Evolutionary conservation across 2,888 invertebrate genomes (phyloP), one percentile per base, ranked within the genome.

Genomic region (Eilema sororculum): DNA sequence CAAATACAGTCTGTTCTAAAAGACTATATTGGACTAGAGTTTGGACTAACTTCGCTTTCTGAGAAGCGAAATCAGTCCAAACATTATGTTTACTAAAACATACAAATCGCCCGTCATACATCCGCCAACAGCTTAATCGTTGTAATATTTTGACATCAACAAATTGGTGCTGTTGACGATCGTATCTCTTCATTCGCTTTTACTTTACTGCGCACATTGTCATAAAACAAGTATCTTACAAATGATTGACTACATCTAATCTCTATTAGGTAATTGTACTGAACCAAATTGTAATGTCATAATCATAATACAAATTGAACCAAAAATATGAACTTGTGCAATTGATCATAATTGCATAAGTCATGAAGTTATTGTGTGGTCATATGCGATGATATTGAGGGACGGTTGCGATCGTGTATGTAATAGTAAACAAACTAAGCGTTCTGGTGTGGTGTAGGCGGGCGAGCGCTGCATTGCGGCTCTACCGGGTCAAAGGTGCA

Each of bases 381-480:
- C n/a, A 59, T 10, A 41, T 80, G 75, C 80, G 78, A 82, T 83
- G 84, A 83, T 25, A 46, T 81, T 72, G 83, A 80, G 82, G 84
- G 79, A 81, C 82, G 81, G 75, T 72, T 78, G 82, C 83, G 84
- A 87, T 86, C 88, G 84, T 85, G 86, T 78, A 86, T 87, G 85
- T 85, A 87, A 87, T 88, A 86, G 89, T 89, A 88, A 89, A 89
- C 89, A 88, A 85, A 84, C 72, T 80, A 79, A 84, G 72, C 81
- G 81, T 82, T 75, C 83, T 84, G 89, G 89, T 86, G 90, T 91
- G 90, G 92, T 91, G 91, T 89, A 83, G 84, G 87, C 84, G 85
- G 78, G 77, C 68, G 65, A 82, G 85, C 82, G 86, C 90, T 91
- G 93, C 93, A 94, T 86, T 94, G 94, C 93, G 91, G 91, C 78